Base-by-base conservation (phyloP, 2,888 invertebrate genomes). In the Sepioteuthis lessoniana region DNA sequence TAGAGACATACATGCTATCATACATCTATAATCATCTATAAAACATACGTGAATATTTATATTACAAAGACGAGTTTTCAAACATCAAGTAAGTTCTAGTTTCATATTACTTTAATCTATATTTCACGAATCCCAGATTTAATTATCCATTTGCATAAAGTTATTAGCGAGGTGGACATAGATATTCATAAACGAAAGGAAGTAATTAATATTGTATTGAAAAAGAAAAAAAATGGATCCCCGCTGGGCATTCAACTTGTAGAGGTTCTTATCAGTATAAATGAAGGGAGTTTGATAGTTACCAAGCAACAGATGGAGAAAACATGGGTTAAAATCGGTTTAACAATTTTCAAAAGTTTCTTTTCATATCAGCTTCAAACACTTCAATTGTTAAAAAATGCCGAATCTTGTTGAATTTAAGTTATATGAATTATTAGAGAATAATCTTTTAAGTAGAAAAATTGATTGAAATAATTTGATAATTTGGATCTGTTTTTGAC, bases 131-230 rank as follows among this genome's bases (percentile, higher is more conserved):
- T 35, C n/a, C n/a, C n/a, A n/a, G n/a, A 76, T 35, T 76, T 76
- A 76, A n/a, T 76, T 76, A 76, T 76, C 76, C 76, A 76, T n/a
- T 76, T 76, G 76, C 76, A 35, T 13, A 4, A 35, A 31, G 76
- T 76, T 76, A 76, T 76, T 76, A 76, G 76, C n/a, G 76, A 76
- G 2, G 76, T 13, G n/a, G 76, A 76, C 76, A 76, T 35, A 76
- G 76, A 76, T 76, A 76, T 76, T 76, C n/a, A 25, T 16, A n/a
- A 76, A 35, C 10, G n/a, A 76, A 76, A 76, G 35, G n/a, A 76
- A 76, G n/a, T 76, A 76, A 76, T n/a, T 76, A 76, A 76, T 76
- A 76, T 76, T n/a, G 76, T 76, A 76, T 76, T n/a, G 76, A n/a
- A 10, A 3, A 35, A 76, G 10, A 10, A 16, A 16, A 76, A 76